These are phyloP conservation scores for Rhadina sibilatrix DNA, from an alignment of 2,113 vertebrate species.

Conservation along the genomic window DNA sequence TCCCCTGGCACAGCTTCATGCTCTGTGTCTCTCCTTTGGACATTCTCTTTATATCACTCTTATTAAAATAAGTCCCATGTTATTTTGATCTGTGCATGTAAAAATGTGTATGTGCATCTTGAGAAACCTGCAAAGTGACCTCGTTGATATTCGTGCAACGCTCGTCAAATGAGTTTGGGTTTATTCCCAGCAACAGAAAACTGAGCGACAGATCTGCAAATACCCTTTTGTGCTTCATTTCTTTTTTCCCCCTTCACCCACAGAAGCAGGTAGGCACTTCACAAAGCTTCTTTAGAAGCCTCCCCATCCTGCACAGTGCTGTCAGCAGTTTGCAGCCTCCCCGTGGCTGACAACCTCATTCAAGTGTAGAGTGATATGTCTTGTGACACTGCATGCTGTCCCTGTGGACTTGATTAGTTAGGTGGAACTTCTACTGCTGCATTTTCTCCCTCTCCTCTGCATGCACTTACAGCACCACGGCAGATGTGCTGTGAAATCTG, in stretches of 20 bases:
- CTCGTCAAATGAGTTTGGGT: background rate
- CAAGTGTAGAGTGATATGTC: constrained; percentile 15
- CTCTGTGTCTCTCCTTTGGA: background rate
- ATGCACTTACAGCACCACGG: constrained; percentile 45
- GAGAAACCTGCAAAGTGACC: background rate
- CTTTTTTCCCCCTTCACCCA: background rate
- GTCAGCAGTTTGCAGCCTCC: constrained; percentile 24
- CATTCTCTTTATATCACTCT: background rate
- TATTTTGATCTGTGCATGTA: background rate
- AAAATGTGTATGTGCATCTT: background rate
- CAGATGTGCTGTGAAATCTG: constrained; percentile 72
- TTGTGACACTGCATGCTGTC: background rate
- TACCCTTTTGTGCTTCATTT: background rate
- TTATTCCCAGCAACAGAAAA: background rate
- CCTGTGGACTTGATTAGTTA: constrained; percentile 53
- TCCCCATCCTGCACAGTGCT: background rate
- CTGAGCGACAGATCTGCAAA: background rate
- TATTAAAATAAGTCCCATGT: background rate
- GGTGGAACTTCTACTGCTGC: constrained; percentile 19
- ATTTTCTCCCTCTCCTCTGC: constrained; percentile 46
- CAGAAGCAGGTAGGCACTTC: background rate
- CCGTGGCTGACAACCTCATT: constrained; percentile 39
- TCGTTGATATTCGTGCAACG: fast-evolving
- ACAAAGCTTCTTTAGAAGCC: background rate
- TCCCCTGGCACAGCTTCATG: background rate